Evolutionary conservation across 2,888 invertebrate genomes (phyloP), one percentile per base, ranked within the genome.

Genomic region (Andrena marginata): DNA sequence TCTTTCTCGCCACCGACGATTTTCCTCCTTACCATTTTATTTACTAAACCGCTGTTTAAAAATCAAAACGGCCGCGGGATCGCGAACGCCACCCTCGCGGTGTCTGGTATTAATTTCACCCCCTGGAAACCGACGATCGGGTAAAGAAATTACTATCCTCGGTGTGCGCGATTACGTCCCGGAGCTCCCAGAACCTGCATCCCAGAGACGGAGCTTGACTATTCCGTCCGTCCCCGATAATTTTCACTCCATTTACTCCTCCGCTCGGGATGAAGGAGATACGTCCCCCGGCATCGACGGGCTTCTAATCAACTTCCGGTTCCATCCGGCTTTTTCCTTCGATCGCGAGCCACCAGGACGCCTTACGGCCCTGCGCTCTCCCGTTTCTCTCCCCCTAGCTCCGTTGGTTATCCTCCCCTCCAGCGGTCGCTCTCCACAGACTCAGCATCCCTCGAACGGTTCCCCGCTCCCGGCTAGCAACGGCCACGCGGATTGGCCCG

Each of bases 401-500:
- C 82, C 78, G 67, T 74, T 74, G 79, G 77, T 77, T 86, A 82
- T 82, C 76, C 49, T 72, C 86, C 80, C 80, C 85, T 35, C 82
- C 79, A 80, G 20, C 72, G 56, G 65, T 73, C 77, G 71, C 77
- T 85, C 72, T 80, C 80, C 82, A 65, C 80, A 10, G 56, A 56
- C 56, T 10, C 79, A 85, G 79, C 82, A 84, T 85, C 84, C 85
- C 84, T 77, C 76, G 71, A 71, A 60, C 68, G 29, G 20, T 64
- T 74, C 81, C 69, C 77, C 82, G 84, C 87, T 83, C 69, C 48
- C 51, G 31, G 49, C 70, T 48, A 33, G 8, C 31, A 26, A 51
- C 23, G 10, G 67, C 5, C 6, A n/a, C 70, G 74, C 65, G 74
- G 42, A 90, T 92, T 92, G 91, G 92, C 26, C 60, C 29, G 5